Evolutionary conservation across 2,797 vertebrate genomes (phyloP), one percentile per base, ranked within the genome.

Genomic region (Halcyon chelicuti): DNA sequence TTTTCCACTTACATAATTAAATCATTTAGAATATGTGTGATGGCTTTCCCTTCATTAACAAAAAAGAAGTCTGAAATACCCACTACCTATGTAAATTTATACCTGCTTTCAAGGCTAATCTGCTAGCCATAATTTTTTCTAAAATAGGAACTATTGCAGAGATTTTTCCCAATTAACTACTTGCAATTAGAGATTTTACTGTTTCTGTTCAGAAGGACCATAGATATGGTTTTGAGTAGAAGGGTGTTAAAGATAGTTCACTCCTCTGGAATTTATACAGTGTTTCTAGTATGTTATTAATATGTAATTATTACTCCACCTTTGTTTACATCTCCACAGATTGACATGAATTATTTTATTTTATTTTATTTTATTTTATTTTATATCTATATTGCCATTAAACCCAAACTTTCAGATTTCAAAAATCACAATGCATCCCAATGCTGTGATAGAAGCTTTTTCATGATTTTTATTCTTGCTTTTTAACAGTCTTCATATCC

Each of bases 381-480:
- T 74, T 31, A 26, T 66, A 73, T 68, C 35, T 51, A 10, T 55
- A 15, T 25, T 55, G 7, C 5, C 31, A 31, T 40, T 79, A 60
- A 82, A 75, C 8, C 1, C 4, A 42, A 37, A 33, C 3, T 78
- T 60, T 73, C 14, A 42, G 9, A 40, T 85, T 78, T 94, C 25
- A 75, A 3, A 63, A 65, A 75, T 49, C 61, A 7, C 7, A 87
- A 6, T 54, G 2, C 3, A 58, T 66, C 5, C 9, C 49, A 13
- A n/a, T 65, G 12, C 5, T n/a, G 26, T 42, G 20, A 57, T 25
- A 63, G 3, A 17, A 57, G 7, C 5, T 33, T 55, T 72, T 55
- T 77, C 3, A 1, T 10, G 4, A 9, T 5, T 9, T 7, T 51
- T 71, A 35, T 6, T 54, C 13, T 16, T 52, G 2, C 4, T 74